phyloP scores from a whole-genome alignment of 1,140 invertebrate species.

The Diachasmimorpha longicaudata region DNA sequence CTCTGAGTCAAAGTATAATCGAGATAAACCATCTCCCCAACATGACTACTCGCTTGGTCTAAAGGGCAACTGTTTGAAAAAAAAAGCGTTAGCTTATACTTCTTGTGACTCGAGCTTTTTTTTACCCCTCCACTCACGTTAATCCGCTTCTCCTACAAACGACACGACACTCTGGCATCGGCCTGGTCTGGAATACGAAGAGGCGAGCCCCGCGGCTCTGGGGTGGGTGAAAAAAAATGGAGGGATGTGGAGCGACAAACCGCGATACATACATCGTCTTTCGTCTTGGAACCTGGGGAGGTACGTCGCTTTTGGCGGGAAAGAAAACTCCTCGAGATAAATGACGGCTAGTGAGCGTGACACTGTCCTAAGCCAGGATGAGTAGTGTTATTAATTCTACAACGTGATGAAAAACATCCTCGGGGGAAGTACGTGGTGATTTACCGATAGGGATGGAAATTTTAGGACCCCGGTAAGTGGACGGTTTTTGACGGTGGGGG shows the following conservation, averaged over 20 bases:
- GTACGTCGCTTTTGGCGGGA: neutral
- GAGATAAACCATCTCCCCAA: conserved; percentile 31
- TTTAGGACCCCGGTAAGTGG: neutral
- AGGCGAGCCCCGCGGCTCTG: neutral
- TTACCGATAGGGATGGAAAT: neutral
- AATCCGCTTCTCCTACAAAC: conserved; percentile 6
- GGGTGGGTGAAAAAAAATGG: neutral
- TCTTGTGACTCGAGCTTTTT: neutral
- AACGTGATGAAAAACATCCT: neutral
- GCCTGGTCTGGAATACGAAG: neutral
- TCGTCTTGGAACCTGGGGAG: neutral
- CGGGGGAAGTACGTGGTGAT: neutral
- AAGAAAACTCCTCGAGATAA: conserved; percentile 21
- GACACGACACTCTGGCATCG: neutral
- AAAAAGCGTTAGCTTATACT: conserved; percentile 12
- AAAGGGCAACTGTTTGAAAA: conserved; percentile 19
- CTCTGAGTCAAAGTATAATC: neutral
- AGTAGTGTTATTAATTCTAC: conserved; percentile 19
- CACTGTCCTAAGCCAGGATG: conserved; percentile 18
- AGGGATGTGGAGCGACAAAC: neutral
- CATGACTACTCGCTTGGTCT: conserved; percentile 48
- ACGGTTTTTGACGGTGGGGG: no score
- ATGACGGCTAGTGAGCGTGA: conserved; percentile 20
- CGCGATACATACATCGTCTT: neutral
- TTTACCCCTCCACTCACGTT: neutral